These are phyloP conservation scores for Dendronephthya gigantea DNA, from an alignment of 64 coral and sea anemone species.

Conservation along the genomic window DNA sequence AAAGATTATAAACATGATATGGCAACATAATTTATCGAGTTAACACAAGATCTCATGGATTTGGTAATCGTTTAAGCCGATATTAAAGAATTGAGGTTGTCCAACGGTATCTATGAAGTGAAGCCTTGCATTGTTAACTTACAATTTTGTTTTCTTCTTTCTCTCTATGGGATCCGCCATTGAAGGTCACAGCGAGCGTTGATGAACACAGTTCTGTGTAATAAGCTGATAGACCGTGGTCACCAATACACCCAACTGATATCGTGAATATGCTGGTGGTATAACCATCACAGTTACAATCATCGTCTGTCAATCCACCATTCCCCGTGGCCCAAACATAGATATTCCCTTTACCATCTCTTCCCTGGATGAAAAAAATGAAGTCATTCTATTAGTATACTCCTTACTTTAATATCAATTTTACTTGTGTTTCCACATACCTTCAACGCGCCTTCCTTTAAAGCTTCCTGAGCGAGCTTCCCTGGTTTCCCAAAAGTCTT, in stretches of 20 bases:
- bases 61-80: no score
- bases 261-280: slow-evolving; percentile 81
- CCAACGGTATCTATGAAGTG: no score
- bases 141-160: slow-evolving; percentile 61
- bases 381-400: not conserved
- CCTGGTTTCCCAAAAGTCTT: slow-evolving; percentile 97
- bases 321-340: slow-evolving; percentile 81
- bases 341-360: slow-evolving; percentile 69
- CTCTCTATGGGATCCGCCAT: slow-evolving; percentile 72
- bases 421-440: not conserved
- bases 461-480: slow-evolving; percentile 82
- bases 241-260: slow-evolving; percentile 62
- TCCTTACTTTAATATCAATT: not conserved
- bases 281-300: slow-evolving; percentile 79
- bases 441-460: slow-evolving; percentile 80
- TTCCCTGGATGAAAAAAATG: slow-evolving; percentile 44
- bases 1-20: no score
- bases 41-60: no score
- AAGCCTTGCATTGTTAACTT: no score
- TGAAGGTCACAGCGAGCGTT: slow-evolving; percentile 69
- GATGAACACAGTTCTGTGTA: slow-evolving; percentile 75
- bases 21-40: no score
- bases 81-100: no score
- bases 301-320: slow-evolving; percentile 85
- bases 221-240: slow-evolving; percentile 61